Evolutionary conservation across 1,140 invertebrate genomes (phyloP).

Genomic region (Pinna nobilis): DNA sequence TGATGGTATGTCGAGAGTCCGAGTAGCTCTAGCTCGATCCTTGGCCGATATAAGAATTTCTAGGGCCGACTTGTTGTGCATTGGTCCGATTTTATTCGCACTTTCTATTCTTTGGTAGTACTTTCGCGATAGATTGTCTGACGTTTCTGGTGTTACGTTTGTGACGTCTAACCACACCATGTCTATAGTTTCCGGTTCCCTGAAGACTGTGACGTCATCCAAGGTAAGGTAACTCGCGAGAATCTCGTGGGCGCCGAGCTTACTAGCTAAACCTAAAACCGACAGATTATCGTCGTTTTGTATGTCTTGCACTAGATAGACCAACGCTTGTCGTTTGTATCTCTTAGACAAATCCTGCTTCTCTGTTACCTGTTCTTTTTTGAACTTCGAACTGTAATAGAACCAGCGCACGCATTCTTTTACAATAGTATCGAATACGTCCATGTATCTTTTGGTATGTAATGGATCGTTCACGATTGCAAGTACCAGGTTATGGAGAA

Average conservation of each 20-base stretch:
- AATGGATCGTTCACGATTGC: slow-evolving; percentile 30
- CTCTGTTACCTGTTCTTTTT: too few relatives aligned
- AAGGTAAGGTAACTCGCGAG: slow-evolving; percentile 42
- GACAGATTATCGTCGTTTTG: slow-evolving; percentile 54
- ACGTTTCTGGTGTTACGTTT: slow-evolving; percentile 53
- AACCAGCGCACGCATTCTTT: slow-evolving; percentile 52
- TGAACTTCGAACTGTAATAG: slow-evolving; percentile 28
- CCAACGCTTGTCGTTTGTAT: slow-evolving; percentile 47
- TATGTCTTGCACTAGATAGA: slow-evolving; percentile 45
- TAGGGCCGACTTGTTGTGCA: slow-evolving; percentile 40
- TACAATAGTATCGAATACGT: slow-evolving; percentile 51
- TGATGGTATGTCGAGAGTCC: slow-evolving; percentile 60
- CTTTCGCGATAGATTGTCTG: not conserved
- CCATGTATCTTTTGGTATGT: slow-evolving; percentile 31
- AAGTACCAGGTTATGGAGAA: slow-evolving; percentile 56
- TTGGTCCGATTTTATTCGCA: not conserved
- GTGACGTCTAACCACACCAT: slow-evolving; percentile 51
- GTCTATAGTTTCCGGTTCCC: not conserved
- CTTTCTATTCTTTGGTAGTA: too few relatives aligned
- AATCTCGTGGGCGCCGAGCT: slow-evolving; percentile 47
- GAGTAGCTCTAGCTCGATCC: slow-evolving; percentile 40
- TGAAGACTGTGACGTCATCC: slow-evolving; percentile 43
- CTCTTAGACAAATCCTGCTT: slow-evolving; percentile 20
- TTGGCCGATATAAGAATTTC: slow-evolving; percentile 53
- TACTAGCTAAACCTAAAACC: slow-evolving; percentile 55